phyloP scores from a whole-genome alignment of 2,113 vertebrate species.

The Pandion haliaetus region DNA sequence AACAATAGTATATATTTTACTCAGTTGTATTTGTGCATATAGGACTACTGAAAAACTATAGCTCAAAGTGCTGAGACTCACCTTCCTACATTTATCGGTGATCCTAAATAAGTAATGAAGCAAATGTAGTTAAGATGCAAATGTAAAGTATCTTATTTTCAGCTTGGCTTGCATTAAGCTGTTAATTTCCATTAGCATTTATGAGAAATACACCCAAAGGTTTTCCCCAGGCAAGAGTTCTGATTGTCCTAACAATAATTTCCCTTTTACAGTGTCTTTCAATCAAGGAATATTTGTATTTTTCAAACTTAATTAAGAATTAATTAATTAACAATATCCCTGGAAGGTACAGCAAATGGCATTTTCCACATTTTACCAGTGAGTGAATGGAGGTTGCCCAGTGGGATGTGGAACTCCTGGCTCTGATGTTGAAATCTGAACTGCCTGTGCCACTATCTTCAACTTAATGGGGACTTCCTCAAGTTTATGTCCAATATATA shows the following conservation, averaged over 20 bases:
- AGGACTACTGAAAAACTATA: not conserved
- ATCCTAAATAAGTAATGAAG: constrained; percentile 27
- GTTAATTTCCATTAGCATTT: constrained; percentile 48
- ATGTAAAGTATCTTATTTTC: constrained; percentile 28
- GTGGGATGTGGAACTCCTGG: not conserved
- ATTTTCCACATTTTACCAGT: not conserved
- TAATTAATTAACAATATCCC: constrained; percentile 23
- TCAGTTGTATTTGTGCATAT: not conserved
- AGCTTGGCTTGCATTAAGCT: constrained; percentile 24
- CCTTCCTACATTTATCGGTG: not conserved
- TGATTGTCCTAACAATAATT: constrained; percentile 33
- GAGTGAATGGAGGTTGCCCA: not conserved
- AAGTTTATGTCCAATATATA: not conserved
- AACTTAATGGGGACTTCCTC: not conserved
- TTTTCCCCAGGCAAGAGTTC: constrained; percentile 27
- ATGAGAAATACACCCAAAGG: constrained; percentile 39
- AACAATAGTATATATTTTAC: not conserved
- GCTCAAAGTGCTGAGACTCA: not conserved
- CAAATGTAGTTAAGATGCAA: constrained; percentile 25
- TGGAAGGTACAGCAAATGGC: not conserved
- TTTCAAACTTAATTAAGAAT: constrained; percentile 60
- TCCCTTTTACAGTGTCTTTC: constrained; percentile 4
- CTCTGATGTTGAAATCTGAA: not conserved
- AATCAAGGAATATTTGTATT: constrained; percentile 37
- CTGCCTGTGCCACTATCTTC: not conserved